phyloP scores from a whole-genome alignment of 2,113 vertebrate genomes.

The Callipepla californica region DNA sequence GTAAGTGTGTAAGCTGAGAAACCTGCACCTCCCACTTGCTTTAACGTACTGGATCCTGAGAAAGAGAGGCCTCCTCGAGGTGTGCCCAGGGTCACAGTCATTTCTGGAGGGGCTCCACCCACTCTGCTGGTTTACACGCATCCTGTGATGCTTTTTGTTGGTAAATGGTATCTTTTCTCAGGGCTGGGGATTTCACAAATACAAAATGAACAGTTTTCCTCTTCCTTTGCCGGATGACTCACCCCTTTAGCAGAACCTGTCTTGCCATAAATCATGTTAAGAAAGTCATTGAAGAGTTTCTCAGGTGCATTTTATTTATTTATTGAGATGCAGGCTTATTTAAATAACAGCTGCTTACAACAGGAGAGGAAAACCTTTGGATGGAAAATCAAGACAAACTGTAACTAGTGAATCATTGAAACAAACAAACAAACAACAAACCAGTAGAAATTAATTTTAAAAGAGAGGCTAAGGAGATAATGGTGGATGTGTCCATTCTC shows the following conservation, averaged over 20 bases:
- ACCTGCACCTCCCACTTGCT: conserved; percentile 35
- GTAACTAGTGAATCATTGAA: background rate
- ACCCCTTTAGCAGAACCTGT: conserved; percentile 22
- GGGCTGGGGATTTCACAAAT: conserved; percentile 70
- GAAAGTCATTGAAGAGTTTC: background rate
- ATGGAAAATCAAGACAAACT: background rate
- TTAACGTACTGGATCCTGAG: conserved; percentile 19
- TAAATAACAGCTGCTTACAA: background rate
- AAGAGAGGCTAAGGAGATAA: background rate
- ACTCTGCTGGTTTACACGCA: conserved; percentile 42
- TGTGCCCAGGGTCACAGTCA: conserved; percentile 7
- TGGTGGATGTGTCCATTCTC: background rate
- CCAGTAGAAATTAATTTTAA: background rate
- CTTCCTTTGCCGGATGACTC: conserved; percentile 62
- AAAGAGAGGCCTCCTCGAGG: conserved; percentile 20
- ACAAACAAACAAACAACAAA: background rate
- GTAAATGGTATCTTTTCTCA: conserved; percentile 46
- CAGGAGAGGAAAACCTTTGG: background rate
- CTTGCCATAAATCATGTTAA: conserved; percentile 27
- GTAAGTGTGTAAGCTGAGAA: background rate
- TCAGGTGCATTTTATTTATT: background rate
- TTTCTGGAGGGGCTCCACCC: conserved; percentile 45
- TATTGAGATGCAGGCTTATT: background rate
- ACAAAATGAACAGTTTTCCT: conserved; percentile 49
- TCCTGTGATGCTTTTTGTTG: conserved; percentile 70